phyloP scores from a whole-genome alignment of 2,888 invertebrate genomes.

The Cataglyphis livida region DNA sequence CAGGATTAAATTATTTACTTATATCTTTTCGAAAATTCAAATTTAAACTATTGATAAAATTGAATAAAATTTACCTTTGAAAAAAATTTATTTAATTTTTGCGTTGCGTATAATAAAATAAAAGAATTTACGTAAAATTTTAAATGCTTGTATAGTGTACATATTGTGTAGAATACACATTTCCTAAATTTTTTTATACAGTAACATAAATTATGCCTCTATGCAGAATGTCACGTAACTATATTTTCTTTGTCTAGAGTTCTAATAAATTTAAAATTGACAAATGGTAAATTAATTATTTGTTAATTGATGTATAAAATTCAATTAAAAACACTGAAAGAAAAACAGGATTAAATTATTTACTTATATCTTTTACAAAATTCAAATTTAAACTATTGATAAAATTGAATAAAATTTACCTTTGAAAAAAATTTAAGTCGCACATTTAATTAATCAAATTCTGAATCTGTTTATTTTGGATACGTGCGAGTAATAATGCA shows the following conservation, averaged over 20 bases:
- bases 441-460: background rate
- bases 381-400: slow-evolving; percentile 1
- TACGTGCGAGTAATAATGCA: background rate
- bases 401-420: background rate
- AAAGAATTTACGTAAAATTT: no score
- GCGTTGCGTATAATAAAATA: no score
- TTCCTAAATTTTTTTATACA: background rate
- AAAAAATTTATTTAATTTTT: no score
- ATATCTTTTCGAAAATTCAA: background rate
- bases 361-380: background rate
- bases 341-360: background rate
- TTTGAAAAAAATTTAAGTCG: background rate
- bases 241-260: background rate
- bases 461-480: background rate
- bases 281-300: background rate
- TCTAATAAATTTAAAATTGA: background rate
- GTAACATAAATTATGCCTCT: background rate
- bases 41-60: background rate
- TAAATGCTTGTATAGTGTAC: no score
- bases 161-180: background rate
- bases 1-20: background rate
- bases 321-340: background rate
- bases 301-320: background rate
- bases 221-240: background rate
- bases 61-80: background rate